Percentiles rank a stretch among this genome's conserved stretches.
Conservation (phyloP, 2,888 invertebrate species). For the Agriopis aurantiaria region DNA sequence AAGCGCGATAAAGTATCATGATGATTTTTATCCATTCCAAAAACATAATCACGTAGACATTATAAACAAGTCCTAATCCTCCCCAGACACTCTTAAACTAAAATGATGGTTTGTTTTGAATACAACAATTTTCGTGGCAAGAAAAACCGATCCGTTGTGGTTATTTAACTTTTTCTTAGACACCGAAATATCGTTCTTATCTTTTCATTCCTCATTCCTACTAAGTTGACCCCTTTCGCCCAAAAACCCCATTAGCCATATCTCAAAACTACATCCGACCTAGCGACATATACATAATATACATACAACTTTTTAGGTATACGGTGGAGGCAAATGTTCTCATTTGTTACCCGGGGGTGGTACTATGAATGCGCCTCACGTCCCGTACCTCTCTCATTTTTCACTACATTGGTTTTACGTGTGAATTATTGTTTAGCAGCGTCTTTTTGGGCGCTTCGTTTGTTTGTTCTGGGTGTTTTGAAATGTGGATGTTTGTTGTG, state of each 20-base stretch:
- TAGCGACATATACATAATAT: conserved; percentile 40
- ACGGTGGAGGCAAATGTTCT: conserved; percentile 70
- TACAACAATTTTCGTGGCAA: conserved; percentile 11
- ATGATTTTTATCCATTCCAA: background rate
- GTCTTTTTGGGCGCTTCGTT: conserved; percentile 61
- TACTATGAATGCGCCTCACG: conserved; percentile 75
- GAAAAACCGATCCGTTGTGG: conserved; percentile 12
- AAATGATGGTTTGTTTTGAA: conserved; percentile 13
- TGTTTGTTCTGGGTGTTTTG: conserved; percentile 52
- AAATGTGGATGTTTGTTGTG: conserved; percentile 10
- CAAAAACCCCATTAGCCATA: conserved; percentile 48
- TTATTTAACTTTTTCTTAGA: conserved; percentile 37
- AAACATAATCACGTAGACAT: background rate
- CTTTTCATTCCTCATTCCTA: conserved; percentile 44
- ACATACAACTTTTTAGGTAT: conserved; percentile 48
- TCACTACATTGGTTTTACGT: conserved; percentile 86
- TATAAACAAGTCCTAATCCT: conserved; percentile 2
- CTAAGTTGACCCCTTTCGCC: conserved; percentile 47
- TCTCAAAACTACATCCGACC: conserved; percentile 50
- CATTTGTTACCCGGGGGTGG: conserved; percentile 75
- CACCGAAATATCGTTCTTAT: conserved; percentile 30
- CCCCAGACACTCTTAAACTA: background rate
- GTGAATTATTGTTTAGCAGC: conserved; percentile 83
- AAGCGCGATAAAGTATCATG: background rate
- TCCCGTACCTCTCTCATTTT: conserved; percentile 81